Base-by-base conservation (phyloP, 2,113 vertebrate species). In the Pedionomus torquatus region DNA sequence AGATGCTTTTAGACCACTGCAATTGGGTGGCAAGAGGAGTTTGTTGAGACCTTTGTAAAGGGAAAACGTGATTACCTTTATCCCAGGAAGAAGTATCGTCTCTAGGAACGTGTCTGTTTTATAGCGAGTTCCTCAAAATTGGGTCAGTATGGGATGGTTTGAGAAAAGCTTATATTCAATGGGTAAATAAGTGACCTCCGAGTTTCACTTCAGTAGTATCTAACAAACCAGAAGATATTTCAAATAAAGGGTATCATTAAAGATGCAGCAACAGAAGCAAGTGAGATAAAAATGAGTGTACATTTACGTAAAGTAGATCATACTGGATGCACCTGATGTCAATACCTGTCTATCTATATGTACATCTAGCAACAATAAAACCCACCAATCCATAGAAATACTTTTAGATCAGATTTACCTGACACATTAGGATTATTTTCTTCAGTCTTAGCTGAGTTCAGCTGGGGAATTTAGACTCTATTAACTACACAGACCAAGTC, bases 41-140 rank as follows among this genome's bases (percentile, higher is more conserved):
- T 79, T 41, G 1, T 25, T 75, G 24, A 48, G 63, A 60, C 1
- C 9, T 55, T 26, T 44, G 14, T 7, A 19, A 61, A 83, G 21
- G 25, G 35, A 61, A 84, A 76, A 58, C 16, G n/a, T 57, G 26
- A 5, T 8, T 55, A 6, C 37, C 15, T 71, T 16, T 37, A 21
- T 31, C 37, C 65, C 35, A 44, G 17, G 13, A 3, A 51, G n/a
- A 76, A 69, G 31, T 17, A 28, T 2, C 39, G 9, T 6, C 6
- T 54, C 12, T 6, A 1, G 5, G 10, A 35, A 31, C 3, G 1
- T 1, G 35, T 16, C 11, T 74, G 14, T 20, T 71, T 55, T 10
- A 18, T 66, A 35, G 13, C 13, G 55, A 52, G 33, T 41, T 88
- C 30, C 37, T 80, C 43, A 52, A 48, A 93, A 48, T 4, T 21